A percentile compares a stretch with the other conserved stretches of the same genome.
phyloP scores from a whole-genome alignment of 2,113 vertebrate species.

The Phocoena phocoena region DNA sequence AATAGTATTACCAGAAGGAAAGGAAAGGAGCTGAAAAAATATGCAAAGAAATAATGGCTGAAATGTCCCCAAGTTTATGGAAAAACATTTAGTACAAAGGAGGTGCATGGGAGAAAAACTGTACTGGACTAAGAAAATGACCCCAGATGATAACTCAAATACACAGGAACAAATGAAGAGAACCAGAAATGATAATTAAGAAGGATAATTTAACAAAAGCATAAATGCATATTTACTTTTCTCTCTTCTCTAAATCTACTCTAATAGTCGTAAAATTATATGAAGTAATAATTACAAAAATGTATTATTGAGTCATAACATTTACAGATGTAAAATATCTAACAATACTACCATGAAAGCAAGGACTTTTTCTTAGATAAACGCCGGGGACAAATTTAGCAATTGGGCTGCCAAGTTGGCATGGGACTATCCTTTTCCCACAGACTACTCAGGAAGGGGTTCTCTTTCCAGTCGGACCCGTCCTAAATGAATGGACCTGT shows the following conservation, averaged over 20 bases:
- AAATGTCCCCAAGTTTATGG: background rate
- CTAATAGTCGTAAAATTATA: background rate
- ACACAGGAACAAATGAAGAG: background rate
- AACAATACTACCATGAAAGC: background rate
- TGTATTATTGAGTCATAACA: background rate
- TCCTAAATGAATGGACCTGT: no score
- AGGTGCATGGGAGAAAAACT: background rate
- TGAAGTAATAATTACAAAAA: background rate
- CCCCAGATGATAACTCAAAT: background rate
- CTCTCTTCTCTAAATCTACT: background rate
- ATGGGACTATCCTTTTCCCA: background rate
- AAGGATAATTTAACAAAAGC: background rate
- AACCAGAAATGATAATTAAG: background rate
- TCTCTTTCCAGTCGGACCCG: background rate
- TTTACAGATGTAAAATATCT: background rate
- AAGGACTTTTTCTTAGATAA: background rate
- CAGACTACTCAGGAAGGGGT: no score
- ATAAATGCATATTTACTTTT: background rate
- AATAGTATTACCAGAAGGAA: background rate
- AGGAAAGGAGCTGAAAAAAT: background rate
- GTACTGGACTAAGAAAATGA: background rate
- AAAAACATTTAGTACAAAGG: background rate
- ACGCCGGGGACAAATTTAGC: background rate
- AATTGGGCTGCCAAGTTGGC: fast-evolving
- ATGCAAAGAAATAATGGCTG: background rate